Base-by-base conservation (phyloP, 2,797 vertebrate genomes). In the Echiichthys vipera region DNA sequence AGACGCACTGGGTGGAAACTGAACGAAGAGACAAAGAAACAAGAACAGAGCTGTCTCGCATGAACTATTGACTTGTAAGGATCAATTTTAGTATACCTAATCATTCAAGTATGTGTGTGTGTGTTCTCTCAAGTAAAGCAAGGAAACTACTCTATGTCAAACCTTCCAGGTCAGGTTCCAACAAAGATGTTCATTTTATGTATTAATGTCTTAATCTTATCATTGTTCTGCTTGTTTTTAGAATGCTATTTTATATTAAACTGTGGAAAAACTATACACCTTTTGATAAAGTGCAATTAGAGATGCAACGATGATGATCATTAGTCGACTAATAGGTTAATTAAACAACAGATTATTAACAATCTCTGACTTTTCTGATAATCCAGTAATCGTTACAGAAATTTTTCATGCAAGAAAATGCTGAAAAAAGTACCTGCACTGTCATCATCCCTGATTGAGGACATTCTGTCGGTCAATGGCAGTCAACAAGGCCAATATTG, bases 1-100 rank as follows among this genome's bases (percentile, higher is more conserved):
- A 90, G 92, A 85, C 84, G 94, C 92, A 95, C 95, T 95, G 82
- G 91, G 94, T 94, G 94, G 91, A 95, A 93, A 94, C 85, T 92
- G 94, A 96, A 95, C 92, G 88, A 90, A 86, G 93, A 95, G 93
- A 94, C 93, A 95, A 90, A 91, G 82, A 78, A 84, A 86, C 84
- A 87, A 80, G 74, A 95, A 90, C 89, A 80, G 84, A 90, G 88
- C 93, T 93, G 94, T 96, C 95, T 94, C 95, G 83, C 87, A 85
- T 83, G 76, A 81, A 80, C 84, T 86, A 43, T 77, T 32, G 72
- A 72, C 75, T 64, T 77, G 64, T 50, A 61, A 65, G 65, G 57
- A 81, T 72, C 83, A 67, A 76, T 89, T 86, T 83, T 64, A 83
- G 63, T 65, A 79, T 64, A 81, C 64, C 66, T 81, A 72, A 49